Percentiles rank a stretch among this genome's conserved stretches.
Conservation (phyloP, 2,888 invertebrate genomes). For the Phrixothrix hirtus region DNA sequence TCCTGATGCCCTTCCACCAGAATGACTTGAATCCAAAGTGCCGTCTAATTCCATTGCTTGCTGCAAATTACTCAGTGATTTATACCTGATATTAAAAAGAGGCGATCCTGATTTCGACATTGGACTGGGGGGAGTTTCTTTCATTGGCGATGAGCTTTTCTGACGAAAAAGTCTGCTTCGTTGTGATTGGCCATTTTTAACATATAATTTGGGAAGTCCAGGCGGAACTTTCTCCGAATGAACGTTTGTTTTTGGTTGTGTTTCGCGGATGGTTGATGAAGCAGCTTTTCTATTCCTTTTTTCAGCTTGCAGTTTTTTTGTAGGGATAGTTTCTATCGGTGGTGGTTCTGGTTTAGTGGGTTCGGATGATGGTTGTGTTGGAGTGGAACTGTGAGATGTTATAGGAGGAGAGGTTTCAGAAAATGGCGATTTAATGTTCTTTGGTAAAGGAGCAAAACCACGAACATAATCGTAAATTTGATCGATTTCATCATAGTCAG, state of each 20-base stretch:
- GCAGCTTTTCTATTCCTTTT: constrained; percentile 74
- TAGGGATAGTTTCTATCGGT: constrained; percentile 89
- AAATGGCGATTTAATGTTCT: constrained; percentile 72
- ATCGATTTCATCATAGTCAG: constrained; percentile 92
- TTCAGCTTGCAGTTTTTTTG: constrained; percentile 74
- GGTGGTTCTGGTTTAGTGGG: constrained; percentile 82
- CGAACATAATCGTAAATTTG: constrained; percentile 95
- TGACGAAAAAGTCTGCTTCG: constrained; percentile 70
- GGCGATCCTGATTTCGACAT: constrained; percentile 73
- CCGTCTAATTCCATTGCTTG: constrained; percentile 73
- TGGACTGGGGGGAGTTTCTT: constrained; percentile 70
- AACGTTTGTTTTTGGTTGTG: constrained; percentile 58
- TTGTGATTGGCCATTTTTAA: constrained; percentile 73
- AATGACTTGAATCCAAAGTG: constrained; percentile 87
- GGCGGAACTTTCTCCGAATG: constrained; percentile 63
- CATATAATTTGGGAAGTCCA: constrained; percentile 76
- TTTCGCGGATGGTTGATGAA: constrained; percentile 59
- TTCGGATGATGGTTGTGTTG: constrained; percentile 44
- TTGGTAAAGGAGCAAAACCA: constrained; percentile 88
- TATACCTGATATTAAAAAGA: constrained; percentile 74
- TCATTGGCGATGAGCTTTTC: constrained; percentile 73
- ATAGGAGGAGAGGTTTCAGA: constrained; percentile 57
- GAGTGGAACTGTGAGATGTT: constrained; percentile 57
- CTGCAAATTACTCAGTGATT: constrained; percentile 71
- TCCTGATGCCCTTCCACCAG: constrained; percentile 83